phyloP scores from a whole-genome alignment of 2,797 vertebrate genomes.

The Parauchenoglanis ngamensis region DNA sequence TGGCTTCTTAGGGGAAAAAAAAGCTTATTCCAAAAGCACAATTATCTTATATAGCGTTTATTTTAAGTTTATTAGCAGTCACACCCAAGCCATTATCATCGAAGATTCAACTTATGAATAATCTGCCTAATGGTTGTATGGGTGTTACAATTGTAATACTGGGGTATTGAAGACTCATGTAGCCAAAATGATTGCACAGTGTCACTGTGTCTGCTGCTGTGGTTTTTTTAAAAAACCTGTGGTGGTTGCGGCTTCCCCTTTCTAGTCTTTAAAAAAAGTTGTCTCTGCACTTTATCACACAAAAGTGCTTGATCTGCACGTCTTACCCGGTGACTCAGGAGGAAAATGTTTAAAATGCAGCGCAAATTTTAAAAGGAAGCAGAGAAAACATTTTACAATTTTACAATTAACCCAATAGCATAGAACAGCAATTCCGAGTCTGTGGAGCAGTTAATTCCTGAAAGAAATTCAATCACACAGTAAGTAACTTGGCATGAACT shows the following conservation, averaged over 20 bases:
- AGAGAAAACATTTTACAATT: not conserved
- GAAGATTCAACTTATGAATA: not conserved
- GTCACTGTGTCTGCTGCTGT: not conserved
- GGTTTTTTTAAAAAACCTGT: not conserved
- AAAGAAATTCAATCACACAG: conserved; percentile 45
- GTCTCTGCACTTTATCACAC: not conserved
- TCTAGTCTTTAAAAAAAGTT: not conserved
- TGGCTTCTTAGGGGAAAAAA: not conserved
- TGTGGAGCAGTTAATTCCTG: not conserved
- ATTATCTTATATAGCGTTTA: not conserved
- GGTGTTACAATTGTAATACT: not conserved
- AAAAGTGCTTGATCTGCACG: not conserved
- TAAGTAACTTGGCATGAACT: conserved; percentile 54
- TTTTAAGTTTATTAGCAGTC: not conserved
- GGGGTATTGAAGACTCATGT: too few species aligned
- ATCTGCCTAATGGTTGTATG: not conserved
- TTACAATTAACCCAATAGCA: not conserved
- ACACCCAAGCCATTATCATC: not conserved
- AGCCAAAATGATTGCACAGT: not conserved
- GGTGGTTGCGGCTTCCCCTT: conserved; percentile 24
- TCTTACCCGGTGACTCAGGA: not conserved
- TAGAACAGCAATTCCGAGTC: not conserved
- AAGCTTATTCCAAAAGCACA: not conserved
- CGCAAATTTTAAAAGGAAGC: not conserved
- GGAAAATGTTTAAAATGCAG: not conserved